A percentile compares a stretch with the other conserved stretches of the same genome.
Conservation (phyloP, 2,888 invertebrate species). For the Rhamphomyia laevipes region DNA sequence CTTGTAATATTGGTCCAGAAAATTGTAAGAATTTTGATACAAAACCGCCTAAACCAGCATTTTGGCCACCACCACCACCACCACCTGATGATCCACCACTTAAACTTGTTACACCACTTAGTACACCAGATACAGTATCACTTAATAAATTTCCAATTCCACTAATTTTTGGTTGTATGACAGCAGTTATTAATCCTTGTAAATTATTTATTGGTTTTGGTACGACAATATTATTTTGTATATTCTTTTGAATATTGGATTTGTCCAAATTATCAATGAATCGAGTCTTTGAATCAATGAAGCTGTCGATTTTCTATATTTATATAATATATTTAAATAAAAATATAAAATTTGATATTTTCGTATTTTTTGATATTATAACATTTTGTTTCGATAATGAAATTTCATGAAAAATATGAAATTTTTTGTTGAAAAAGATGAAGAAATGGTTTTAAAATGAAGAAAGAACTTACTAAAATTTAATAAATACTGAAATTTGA, state of each 20-base stretch:
- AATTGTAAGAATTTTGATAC: conserved; percentile 34
- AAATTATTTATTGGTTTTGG: conserved; percentile 51
- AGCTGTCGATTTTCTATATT: conserved; percentile 64
- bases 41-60: conserved; percentile 33
- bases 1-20: conserved; percentile 37
- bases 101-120: conserved; percentile 42
- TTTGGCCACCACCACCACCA: conserved; percentile 31
- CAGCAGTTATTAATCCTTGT: conserved; percentile 53
- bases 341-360: background rate
- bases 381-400: no score
- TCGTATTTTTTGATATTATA: background rate
- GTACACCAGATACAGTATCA: conserved; percentile 45
- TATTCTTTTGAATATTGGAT: conserved; percentile 63
- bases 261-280: conserved; percentile 57
- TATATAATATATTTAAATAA: conserved; percentile 27
- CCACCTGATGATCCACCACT: conserved; percentile 37
- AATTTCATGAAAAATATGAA: no score
- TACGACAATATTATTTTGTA: conserved; percentile 57
- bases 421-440: background rate
- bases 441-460: no score
- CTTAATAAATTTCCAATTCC: conserved; percentile 55
- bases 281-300: conserved; percentile 68
- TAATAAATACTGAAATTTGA: no score
- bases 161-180: conserved; percentile 58
- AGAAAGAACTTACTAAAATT: no score